Evolutionary conservation across 2,113 vertebrate species (phyloP).

Genomic region (Sinocyclocheilus grahami): DNA sequence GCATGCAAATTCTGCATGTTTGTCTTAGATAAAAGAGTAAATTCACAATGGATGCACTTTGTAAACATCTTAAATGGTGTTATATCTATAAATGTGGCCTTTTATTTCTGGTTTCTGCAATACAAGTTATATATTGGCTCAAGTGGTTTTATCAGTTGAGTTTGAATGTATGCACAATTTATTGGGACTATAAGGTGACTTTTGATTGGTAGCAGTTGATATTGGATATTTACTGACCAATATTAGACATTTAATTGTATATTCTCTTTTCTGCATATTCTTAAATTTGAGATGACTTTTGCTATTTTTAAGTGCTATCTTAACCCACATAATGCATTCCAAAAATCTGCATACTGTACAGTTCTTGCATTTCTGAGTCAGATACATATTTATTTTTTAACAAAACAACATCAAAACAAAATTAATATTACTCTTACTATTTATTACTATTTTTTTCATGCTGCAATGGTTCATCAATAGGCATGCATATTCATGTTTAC

Average conservation of each 20-base stretch:
- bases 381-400: not conserved
- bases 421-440: not conserved
- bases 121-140: not conserved
- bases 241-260: not conserved
- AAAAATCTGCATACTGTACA: not conserved
- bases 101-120: constrained; percentile 11
- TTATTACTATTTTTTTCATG: not conserved
- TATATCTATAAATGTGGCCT: not conserved
- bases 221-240: not conserved
- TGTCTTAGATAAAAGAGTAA: not conserved
- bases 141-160: not conserved
- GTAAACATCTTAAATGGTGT: not conserved
- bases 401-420: not conserved
- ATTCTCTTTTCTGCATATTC: not conserved
- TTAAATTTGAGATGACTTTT: not conserved
- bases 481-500: too few relatives aligned
- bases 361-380: not conserved
- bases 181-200: not conserved
- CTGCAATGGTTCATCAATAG: not conserved
- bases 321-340: not conserved
- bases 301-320: too few relatives aligned
- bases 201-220: not conserved
- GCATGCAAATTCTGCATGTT: not conserved
- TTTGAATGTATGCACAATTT: not conserved
- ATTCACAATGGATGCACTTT: not conserved